These are phyloP conservation scores for Parnassius smintheus DNA, from an alignment of 2,888 invertebrate genomes.

Conservation along the genomic window DNA sequence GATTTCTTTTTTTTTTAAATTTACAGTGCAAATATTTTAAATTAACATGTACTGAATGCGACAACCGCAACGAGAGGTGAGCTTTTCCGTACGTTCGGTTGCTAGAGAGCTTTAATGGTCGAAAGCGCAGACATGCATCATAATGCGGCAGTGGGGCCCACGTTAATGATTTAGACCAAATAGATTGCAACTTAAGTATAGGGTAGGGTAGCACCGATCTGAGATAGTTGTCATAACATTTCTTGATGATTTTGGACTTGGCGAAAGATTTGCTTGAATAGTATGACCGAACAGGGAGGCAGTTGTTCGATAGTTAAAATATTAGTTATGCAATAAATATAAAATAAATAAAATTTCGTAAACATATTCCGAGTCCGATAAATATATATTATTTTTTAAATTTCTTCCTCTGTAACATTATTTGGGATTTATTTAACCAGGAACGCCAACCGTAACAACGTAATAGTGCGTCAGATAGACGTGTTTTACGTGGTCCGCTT, in stretches of 20 bases:
- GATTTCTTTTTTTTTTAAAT: too few species aligned
- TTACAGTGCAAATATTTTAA: too few species aligned
- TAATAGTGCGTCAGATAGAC: too few species aligned
- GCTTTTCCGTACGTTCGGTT: slow-evolving; percentile 38
- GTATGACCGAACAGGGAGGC: neutral
- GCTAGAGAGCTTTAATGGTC: slow-evolving; percentile 35
- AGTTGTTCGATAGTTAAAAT: too few species aligned
- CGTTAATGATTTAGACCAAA: slow-evolving; percentile 32
- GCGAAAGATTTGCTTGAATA: neutral
- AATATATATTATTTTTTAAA: too few species aligned
- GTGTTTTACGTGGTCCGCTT: too few species aligned
- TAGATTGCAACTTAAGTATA: slow-evolving; percentile 33
- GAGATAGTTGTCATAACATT: slow-evolving; percentile 5
- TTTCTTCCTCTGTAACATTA: too few species aligned
- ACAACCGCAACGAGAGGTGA: slow-evolving; percentile 39
- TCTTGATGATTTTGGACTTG: slow-evolving; percentile 4
- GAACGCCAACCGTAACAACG: too few species aligned
- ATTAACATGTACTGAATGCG: slow-evolving; percentile 34
- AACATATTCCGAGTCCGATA: too few species aligned
- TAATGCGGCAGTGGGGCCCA: slow-evolving; percentile 28
- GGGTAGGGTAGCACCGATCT: slow-evolving; percentile 26
- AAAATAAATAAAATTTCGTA: too few species aligned
- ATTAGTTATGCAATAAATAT: too few species aligned
- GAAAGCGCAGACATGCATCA: slow-evolving; percentile 22
- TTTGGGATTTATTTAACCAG: too few species aligned